Evolutionary conservation across 2,797 vertebrate species (phyloP), one percentile per base, ranked within the genome.

Genomic region (Muscicapa striata): DNA sequence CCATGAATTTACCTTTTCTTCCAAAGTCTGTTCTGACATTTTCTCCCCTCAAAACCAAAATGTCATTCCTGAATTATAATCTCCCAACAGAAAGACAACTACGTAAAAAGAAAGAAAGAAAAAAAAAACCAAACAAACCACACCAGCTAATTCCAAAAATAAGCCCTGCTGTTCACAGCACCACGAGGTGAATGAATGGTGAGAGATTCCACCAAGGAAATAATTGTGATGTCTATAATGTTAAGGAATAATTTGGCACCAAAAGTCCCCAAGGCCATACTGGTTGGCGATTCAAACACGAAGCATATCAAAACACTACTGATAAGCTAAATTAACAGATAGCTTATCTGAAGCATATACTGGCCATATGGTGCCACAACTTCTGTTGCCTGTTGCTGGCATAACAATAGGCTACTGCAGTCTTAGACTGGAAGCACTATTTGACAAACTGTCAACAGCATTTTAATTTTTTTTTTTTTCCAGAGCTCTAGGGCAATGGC

Each of bases 321-420:
- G 98, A 98, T 98, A 98, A 98, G 98, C 98, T 98, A 98, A 98
- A 97, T 97, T 97, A 98, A 97, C 97, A 97, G 98, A 98, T 98
- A 98, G 97, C 98, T 98, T 98, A 98, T 98, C 98, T 98, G 98
- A 98, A 98, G 98, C 98, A 98, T 98, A 99, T 98, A 99, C 97
- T 95, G 98, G 98, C 99, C 99, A 99, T 99, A 99, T 99, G 99
- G 98, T 99, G 97, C 97, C 97, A 96, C 98, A 98, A 97, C 98
- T 98, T 98, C 98, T 97, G 95, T 98, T 97, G 98, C 98, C 97
- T 99, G 98, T 99, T 99, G 99, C 98, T 98, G 98, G 97, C 96
- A 96, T 98, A 98, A 99, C 99, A 99, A 99, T 99, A 97, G 99
- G 97, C 97, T 93, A 97, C 96, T 94, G 97, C 98, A 98, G 98